A percentile compares a stretch with the other conserved stretches of the same genome.
These are phyloP conservation scores for Hyperoplus lanceolatus DNA, from an alignment of 2,797 vertebrate species.

Conservation along the genomic window DNA sequence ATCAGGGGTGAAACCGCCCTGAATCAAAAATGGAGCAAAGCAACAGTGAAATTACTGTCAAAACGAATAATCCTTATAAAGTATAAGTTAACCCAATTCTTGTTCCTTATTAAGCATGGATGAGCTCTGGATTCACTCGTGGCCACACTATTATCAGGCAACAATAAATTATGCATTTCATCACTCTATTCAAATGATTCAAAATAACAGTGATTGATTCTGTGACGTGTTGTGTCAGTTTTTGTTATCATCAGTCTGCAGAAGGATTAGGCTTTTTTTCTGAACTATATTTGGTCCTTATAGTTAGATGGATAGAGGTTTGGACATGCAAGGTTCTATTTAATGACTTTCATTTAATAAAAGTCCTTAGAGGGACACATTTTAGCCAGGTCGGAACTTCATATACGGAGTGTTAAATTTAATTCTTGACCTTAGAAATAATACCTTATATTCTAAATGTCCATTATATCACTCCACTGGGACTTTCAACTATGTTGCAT, in stretches of 20 bases:
- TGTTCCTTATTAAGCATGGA: neutral
- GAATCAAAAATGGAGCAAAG: neutral
- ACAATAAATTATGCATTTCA: constrained; percentile 42
- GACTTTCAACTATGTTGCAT: too few species aligned
- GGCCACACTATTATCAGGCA: constrained; percentile 1
- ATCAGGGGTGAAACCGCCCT: neutral
- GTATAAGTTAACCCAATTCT: neutral
- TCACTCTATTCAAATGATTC: constrained; percentile 12
- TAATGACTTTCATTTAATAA: neutral
- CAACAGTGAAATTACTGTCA: neutral
- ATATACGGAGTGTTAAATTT: too few species aligned
- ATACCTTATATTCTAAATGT: neutral
- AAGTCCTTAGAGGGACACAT: neutral
- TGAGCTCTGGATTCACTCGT: constrained; percentile 10
- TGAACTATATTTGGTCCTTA: too few species aligned
- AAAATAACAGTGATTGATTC: constrained; percentile 18
- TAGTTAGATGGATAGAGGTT: neutral
- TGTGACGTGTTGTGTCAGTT: neutral
- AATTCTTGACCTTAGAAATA: too few species aligned
- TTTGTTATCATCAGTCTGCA: neutral
- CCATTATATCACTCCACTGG: neutral
- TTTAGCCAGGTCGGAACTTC: neutral
- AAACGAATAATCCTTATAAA: constrained; percentile 1
- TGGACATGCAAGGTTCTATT: neutral
- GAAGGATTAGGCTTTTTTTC: neutral